phyloP scores from a whole-genome alignment of 2,888 invertebrate genomes.

The Ypsolopha scabrella region DNA sequence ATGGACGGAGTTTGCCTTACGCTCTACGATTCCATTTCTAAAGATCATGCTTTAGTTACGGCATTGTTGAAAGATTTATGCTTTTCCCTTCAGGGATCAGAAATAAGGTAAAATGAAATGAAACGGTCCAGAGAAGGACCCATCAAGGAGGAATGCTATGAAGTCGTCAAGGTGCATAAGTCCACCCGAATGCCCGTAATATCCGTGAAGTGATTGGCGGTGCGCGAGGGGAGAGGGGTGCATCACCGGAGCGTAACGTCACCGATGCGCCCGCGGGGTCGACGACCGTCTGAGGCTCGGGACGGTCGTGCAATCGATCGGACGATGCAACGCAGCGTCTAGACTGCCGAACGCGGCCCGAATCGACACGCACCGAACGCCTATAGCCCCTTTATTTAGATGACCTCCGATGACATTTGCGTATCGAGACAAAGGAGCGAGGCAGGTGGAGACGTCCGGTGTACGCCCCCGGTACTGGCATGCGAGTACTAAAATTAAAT shows the following conservation, averaged over 20 bases:
- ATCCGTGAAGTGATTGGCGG: slow-evolving; percentile 42
- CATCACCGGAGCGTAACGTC: slow-evolving; percentile 67
- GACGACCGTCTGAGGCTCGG: slow-evolving; percentile 60
- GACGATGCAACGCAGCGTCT: slow-evolving; percentile 64
- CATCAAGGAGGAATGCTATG: slow-evolving; percentile 17
- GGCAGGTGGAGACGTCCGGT: slow-evolving; percentile 54
- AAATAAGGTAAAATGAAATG: not conserved
- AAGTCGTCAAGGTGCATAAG: slow-evolving; percentile 25
- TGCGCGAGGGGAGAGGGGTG: slow-evolving; percentile 36
- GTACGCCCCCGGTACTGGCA: slow-evolving; percentile 28
- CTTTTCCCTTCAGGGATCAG: not conserved
- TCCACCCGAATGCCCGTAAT: slow-evolving; percentile 29
- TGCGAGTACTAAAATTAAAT: slow-evolving; percentile 53
- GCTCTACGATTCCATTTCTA: not conserved
- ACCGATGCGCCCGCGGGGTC: slow-evolving; percentile 64
- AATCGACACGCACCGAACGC: slow-evolving; percentile 21
- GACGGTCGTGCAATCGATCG: slow-evolving; percentile 62
- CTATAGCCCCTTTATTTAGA: slow-evolving; percentile 62
- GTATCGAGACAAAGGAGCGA: slow-evolving; percentile 62
- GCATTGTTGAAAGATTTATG: not conserved
- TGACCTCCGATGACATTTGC: slow-evolving; percentile 66
- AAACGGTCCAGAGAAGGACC: slow-evolving; percentile 12
- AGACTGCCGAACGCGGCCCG: slow-evolving; percentile 45
- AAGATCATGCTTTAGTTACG: slow-evolving; percentile 3
- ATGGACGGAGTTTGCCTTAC: slow-evolving; percentile 28